phyloP scores from a whole-genome alignment of 1,140 invertebrate species.

The Euwallacea fornicatus region DNA sequence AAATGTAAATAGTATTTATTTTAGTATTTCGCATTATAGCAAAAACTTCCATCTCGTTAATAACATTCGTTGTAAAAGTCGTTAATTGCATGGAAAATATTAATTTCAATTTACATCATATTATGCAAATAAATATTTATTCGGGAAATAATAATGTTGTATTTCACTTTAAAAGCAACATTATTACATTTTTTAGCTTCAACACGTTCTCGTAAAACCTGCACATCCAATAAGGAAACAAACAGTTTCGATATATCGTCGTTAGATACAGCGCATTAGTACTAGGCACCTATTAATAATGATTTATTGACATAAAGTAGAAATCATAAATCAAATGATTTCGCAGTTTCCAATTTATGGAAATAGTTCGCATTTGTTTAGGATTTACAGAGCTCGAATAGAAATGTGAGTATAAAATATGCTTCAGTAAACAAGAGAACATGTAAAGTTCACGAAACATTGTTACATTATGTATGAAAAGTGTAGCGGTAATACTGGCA shows the following conservation, averaged over 20 bases:
- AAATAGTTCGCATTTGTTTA: constrained; percentile 32
- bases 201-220: no score
- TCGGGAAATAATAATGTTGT: no score
- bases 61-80: no score
- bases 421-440: constrained; percentile 22
- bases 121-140: no score
- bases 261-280: not conserved
- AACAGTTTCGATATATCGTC: not conserved
- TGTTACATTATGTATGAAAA: constrained; percentile 28
- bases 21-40: no score
- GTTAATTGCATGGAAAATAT: no score
- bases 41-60: no score
- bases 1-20: no score
- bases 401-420: constrained; percentile 28
- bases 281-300: constrained; percentile 21
- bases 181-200: no score
- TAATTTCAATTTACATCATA: no score
- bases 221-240: not conserved
- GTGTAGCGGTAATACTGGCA: no score
- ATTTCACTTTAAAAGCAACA: no score
- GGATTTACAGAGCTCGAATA: constrained; percentile 29
- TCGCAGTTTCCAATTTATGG: constrained; percentile 36
- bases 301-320: constrained; percentile 33
- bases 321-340: constrained; percentile 32
- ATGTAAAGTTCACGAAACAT: constrained; percentile 21